Base-by-base conservation (phyloP, 2,888 invertebrate genomes). In the Mellilla xanthometata region DNA sequence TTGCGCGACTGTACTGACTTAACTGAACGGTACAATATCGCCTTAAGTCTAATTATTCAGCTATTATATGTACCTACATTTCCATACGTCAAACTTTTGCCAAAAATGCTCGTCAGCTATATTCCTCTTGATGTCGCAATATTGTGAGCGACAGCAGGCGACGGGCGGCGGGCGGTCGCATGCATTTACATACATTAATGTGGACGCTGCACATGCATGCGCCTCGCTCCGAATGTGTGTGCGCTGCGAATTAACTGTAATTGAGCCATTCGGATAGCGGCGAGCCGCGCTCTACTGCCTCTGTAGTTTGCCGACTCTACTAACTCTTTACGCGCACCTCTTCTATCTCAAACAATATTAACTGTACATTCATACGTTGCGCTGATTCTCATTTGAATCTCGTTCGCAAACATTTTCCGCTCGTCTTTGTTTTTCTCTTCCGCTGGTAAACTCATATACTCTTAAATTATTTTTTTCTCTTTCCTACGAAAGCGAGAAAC, bases 101-200 rank as follows among this genome's bases (percentile, higher is more conserved):
- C 79, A 70, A 79, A 84, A 87, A 81, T 80, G 78, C 77, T 70
- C 77, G 79, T 73, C 81, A 78, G 76, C 80, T 78, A 84, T 87
- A 85, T 85, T 85, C 84, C 70, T 77, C 78, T 83, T 85, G 85
- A 87, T 88, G 87, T 84, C 74, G 87, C 88, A 85, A 89, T 88
- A 89, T 86, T 85, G 86, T 74, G 79, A 82, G 72, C 82, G 81
- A 72, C 76, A 79, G 75, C 76, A 68, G 78, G 68, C 72, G 66
- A 78, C 75, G 74, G 33, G 82, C 76, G 82, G 80, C 78, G 83
- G 79, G 81, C 80, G 76, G 82, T 81, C 81, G 86, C 83, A 81
- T 86, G 84, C 86, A 89, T 88, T 89, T 88, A 84, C 89, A 89
- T 88, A 87, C 84, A 87, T 88, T 88, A 88, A 81, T 81, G 78